These are phyloP conservation scores for Budorcas taxicolor DNA, from an alignment of 2,113 vertebrate genomes.

Conservation along the genomic window DNA sequence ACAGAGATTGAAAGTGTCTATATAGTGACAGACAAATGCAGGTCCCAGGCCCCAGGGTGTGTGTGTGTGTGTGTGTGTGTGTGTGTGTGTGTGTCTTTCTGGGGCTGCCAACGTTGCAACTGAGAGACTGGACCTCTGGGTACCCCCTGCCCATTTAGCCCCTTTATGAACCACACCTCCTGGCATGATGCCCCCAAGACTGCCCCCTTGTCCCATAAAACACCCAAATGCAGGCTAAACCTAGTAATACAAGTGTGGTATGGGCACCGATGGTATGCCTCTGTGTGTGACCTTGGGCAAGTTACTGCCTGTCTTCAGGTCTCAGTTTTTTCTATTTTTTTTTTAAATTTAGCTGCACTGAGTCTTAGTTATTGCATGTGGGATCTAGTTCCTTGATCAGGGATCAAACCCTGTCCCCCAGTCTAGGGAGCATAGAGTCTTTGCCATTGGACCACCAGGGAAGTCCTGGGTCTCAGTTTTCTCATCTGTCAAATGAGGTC, in stretches of 20 bases:
- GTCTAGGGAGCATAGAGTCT: not conserved
- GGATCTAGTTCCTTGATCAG: not conserved
- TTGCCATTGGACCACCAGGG: not conserved
- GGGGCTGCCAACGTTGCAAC: not conserved
- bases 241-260: not conserved
- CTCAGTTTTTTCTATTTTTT: not conserved
- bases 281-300: not conserved
- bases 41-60: fast-evolving
- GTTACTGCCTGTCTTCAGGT: not conserved
- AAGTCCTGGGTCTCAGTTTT: not conserved
- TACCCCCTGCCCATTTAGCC: not conserved
- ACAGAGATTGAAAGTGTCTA: not conserved
- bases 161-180: too few relatives aligned
- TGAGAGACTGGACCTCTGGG: not conserved
- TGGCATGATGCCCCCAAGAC: not conserved
- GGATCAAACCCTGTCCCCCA: not conserved
- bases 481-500: not conserved
- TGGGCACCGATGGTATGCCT: not conserved
- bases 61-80: not conserved
- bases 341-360: not conserved
- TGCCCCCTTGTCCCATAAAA: not conserved
- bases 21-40: not conserved
- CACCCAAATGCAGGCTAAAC: not conserved
- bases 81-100: not conserved
- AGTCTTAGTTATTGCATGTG: not conserved